These are phyloP conservation scores for Sesia bembeciformis DNA, from an alignment of 2,888 invertebrate genomes.

Conservation along the genomic window DNA sequence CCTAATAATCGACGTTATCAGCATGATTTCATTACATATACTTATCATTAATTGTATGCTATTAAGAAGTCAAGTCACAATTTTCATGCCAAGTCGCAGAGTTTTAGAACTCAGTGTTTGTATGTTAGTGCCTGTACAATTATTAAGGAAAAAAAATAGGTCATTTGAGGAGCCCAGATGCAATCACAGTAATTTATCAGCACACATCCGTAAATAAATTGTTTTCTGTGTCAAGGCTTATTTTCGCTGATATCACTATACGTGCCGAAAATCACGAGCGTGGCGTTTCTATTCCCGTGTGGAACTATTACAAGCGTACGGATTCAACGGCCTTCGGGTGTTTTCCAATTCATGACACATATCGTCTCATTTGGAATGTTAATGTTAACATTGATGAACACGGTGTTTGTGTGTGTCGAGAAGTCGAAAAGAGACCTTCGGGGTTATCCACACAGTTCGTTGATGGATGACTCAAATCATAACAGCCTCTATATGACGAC, in stretches of 20 bases:
- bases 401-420: not conserved
- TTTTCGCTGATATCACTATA: conserved; percentile 21
- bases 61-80: too few species aligned
- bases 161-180: too few species aligned
- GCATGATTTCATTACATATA: too few species aligned
- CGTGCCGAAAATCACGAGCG: conserved; percentile 19
- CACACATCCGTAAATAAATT: too few species aligned
- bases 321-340: not conserved
- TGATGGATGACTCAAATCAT: not conserved
- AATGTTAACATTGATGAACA: not conserved
- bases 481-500: too few species aligned
- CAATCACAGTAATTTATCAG: too few species aligned
- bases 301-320: not conserved
- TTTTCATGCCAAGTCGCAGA: too few species aligned
- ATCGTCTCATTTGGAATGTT: not conserved
- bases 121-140: too few species aligned
- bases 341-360: not conserved
- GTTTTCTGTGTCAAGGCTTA: conserved; percentile 27
- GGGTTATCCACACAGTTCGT: not conserved
- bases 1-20: too few species aligned
- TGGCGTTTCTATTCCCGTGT: conserved; percentile 1
- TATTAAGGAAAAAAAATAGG: too few species aligned
- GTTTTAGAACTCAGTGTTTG: too few species aligned
- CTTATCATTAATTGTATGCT: too few species aligned
- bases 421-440: not conserved